Evolutionary conservation across 2,888 invertebrate species (phyloP).

Genomic region (Netelia inedita): DNA sequence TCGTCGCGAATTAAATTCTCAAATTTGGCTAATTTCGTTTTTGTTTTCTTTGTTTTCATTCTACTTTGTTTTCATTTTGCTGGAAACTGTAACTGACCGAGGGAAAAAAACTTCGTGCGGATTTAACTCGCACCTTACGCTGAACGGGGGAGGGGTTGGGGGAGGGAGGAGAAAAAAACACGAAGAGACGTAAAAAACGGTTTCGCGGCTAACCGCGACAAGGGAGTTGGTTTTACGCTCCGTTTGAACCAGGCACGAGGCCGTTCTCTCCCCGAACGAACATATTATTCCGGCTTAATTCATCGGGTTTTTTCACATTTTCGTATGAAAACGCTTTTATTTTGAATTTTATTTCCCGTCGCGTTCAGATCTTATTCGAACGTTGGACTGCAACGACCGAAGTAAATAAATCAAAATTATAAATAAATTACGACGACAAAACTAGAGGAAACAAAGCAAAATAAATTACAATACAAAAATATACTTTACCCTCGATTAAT

Average conservation of each 20-base stretch:
- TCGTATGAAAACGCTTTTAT: not conserved
- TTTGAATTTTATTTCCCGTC: not conserved
- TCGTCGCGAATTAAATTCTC: not conserved
- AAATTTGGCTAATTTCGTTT: not conserved
- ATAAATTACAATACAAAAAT: not conserved
- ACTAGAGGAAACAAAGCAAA: too few species aligned
- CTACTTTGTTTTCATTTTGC: not conserved
- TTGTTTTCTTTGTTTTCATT: not conserved
- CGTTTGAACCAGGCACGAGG: slow-evolving; percentile 27
- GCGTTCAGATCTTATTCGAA: not conserved
- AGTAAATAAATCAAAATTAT: too few species aligned
- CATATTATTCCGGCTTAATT: not conserved
- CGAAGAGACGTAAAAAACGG: not conserved
- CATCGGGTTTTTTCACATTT: not conserved
- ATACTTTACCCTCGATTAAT: not conserved
- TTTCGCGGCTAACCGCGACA: slow-evolving; percentile 6
- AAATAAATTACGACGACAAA: too few species aligned
- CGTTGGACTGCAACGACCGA: too few species aligned
- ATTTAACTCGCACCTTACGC: too few species aligned
- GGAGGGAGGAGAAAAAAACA: not conserved
- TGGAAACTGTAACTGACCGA: not conserved
- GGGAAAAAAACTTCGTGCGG: too few species aligned
- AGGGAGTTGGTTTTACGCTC: slow-evolving; percentile 39
- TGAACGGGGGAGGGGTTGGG: too few species aligned
- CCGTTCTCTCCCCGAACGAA: not conserved